Base-by-base conservation (phyloP, 2,113 vertebrate genomes). In the Corvus hawaiiensis region DNA sequence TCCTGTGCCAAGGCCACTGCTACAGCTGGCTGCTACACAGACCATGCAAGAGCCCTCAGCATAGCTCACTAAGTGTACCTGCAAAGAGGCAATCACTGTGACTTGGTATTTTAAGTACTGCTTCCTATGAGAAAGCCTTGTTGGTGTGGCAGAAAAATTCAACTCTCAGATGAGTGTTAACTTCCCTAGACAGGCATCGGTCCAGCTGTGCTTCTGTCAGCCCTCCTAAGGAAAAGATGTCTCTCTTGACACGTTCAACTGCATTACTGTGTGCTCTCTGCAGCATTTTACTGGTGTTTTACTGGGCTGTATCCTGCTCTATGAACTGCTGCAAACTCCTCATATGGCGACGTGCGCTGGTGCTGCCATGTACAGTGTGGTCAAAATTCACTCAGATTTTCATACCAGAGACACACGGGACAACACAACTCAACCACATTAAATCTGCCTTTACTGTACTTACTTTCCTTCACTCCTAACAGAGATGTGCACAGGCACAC, bases 341-440 rank as follows among this genome's bases (percentile, higher is more conserved):
- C 44, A 52, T 12, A 51, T 0, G 1, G 30, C 28, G 41, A 91
- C 1, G 3, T 54, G 52, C 41, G 71, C 21, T 54, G 48, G 30
- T 46, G 30, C 67, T 81, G n/a, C 56, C 5, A 3, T 35, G 13
- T 37, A 71, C 0, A 0, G 13, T 6, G 27, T 24, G 16, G 30
- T 48, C 35, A 51, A 72, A 67, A 92, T 44, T 71, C 75, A 62
- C 52, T 37, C 16, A 18, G 13, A 48, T 52, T 43, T 66, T 55
- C n/a, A 63, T 48, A 68, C 21, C 16, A 91, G 52, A 75, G 44
- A 62, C 22, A 49, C 19, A 9, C 0, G 7, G 7, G 55, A 55
- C 24, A 64, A 37, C 18, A 28, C 6, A 28, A 80, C 5, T 26
- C 64, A 39, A 30, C 33, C 67, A 58, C 5, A 2, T 28, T 4